Conservation (phyloP, 2,797 vertebrate genomes). For the Scleropages formosus region DNA sequence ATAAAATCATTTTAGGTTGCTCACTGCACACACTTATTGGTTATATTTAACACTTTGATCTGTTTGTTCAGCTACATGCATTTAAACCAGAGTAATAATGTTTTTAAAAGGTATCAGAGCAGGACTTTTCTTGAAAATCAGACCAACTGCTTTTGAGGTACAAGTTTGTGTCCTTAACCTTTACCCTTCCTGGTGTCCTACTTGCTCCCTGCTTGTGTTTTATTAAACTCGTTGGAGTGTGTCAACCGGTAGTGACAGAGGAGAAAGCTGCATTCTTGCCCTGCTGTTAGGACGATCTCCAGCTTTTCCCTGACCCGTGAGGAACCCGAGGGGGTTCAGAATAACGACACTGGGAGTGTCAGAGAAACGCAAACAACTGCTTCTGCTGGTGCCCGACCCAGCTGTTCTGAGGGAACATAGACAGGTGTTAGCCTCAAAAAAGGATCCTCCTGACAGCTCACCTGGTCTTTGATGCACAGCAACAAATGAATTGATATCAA, state of each 20-base stretch:
- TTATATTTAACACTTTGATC: too few species aligned
- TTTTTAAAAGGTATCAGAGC: too few species aligned
- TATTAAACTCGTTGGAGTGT: too few species aligned
- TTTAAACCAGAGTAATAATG: too few species aligned
- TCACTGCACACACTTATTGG: too few species aligned
- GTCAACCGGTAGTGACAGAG: not conserved
- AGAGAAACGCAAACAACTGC: not conserved
- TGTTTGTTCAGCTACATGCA: too few species aligned
- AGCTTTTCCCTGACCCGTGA: not conserved
- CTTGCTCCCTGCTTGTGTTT: not conserved
- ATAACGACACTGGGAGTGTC: not conserved
- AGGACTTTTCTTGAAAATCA: too few species aligned
- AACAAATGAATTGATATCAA: constrained; percentile 61
- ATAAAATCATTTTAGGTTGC: too few species aligned
- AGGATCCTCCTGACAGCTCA: constrained; percentile 46
- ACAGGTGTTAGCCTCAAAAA: constrained; percentile 42
- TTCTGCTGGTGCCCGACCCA: constrained; percentile 49
- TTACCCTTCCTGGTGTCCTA: not conserved
- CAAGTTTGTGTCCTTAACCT: not conserved
- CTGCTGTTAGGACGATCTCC: not conserved
- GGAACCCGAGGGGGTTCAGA: constrained; percentile 4
- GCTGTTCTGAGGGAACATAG: constrained; percentile 46
- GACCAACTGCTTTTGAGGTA: too few species aligned
- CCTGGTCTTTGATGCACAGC: constrained; percentile 53
- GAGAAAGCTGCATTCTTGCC: not conserved